Evolutionary conservation across 2,113 vertebrate genomes (phyloP), one percentile per base, ranked within the genome.

Genomic region (Petrocephalus zakoni): DNA sequence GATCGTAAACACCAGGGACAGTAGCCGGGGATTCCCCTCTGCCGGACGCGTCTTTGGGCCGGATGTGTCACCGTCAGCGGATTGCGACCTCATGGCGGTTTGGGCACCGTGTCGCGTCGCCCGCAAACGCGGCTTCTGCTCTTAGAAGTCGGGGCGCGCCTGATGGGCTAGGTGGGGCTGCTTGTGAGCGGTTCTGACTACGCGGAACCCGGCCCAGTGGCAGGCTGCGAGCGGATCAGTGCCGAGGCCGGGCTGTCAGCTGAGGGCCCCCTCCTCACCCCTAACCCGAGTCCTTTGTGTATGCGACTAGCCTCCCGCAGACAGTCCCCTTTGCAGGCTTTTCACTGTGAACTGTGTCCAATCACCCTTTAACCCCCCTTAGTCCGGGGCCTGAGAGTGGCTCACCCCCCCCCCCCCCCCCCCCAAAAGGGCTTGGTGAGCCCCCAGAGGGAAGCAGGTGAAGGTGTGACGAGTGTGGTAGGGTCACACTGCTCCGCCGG

Each of bases 261-360:
- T 81, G 34, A 81, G 90, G 93, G 90, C 42, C 88, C 83, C 75
- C 19, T 51, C 56, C 88, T 51, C 21, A 64, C 85, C 89, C 92
- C 90, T 92, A 93, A 92, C 92, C 91, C 82, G 56, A 90, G 91
- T 88, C 92, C 92, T 94, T 96, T 95, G 94, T 95, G 91, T 91
- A 92, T 34, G 85, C 93, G 93, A 90, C 72, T 88, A 90, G 91
- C 94, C 94, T 94, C 93, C 93, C 89, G 92, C 90, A 90, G 93
- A 91, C 93, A 94, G 92, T 89, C 90, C 84, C 83, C 42, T 13
- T 94, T 92, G 92, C 92, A 93, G 94, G 94, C 92, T 92, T 95
- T 95, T 96, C 93, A 95, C 93, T 93, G 93, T 94, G 91, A 91
- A 95, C 94, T 96, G 95, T 96, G 94, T 95, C 94, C 94, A 96